Evolutionary conservation across 2,888 invertebrate genomes (phyloP).

Genomic region (Heteromurus nitidus): DNA sequence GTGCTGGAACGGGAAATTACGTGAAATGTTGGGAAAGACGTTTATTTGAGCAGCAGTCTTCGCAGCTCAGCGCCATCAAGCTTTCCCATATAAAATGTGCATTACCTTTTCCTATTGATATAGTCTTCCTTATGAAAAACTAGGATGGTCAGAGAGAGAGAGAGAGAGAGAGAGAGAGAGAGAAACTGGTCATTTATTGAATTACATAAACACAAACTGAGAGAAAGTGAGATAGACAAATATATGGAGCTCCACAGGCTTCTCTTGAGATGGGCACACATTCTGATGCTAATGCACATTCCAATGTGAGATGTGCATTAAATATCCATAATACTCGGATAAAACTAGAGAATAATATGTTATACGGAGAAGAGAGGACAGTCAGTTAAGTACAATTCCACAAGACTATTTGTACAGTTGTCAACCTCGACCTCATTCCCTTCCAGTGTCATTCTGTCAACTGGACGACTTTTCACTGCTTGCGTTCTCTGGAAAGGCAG

Average conservation of each 20-base stretch:
- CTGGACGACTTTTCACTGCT: slow-evolving; percentile 44
- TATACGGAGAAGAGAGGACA: slow-evolving; percentile 16
- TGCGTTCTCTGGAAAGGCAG: too few relatives aligned
- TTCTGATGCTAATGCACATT: too few relatives aligned
- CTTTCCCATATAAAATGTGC: too few relatives aligned
- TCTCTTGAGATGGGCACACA: too few relatives aligned
- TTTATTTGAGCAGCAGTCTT: not conserved
- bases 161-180: not conserved
- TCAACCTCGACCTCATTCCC: slow-evolving; percentile 64
- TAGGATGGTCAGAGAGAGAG: not conserved
- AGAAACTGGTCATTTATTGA: slow-evolving; percentile 58
- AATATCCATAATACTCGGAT: too few relatives aligned
- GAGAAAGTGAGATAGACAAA: too few relatives aligned
- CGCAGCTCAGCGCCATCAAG: not conserved
- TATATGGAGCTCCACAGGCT: too few relatives aligned
- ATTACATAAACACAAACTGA: slow-evolving; percentile 44
- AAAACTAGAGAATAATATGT: slow-evolving; percentile 23
- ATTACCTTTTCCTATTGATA: too few relatives aligned
- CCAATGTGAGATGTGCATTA: too few relatives aligned
- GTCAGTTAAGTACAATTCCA: slow-evolving; percentile 31
- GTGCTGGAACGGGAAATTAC: slow-evolving; percentile 35
- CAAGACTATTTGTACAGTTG: slow-evolving; percentile 63
- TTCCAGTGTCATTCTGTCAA: slow-evolving; percentile 61
- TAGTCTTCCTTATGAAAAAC: too few relatives aligned
- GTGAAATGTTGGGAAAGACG: slow-evolving; percentile 16